Evolutionary conservation across 2,113 vertebrate species (phyloP).

Genomic region (Rhizomys pruinosus): DNA sequence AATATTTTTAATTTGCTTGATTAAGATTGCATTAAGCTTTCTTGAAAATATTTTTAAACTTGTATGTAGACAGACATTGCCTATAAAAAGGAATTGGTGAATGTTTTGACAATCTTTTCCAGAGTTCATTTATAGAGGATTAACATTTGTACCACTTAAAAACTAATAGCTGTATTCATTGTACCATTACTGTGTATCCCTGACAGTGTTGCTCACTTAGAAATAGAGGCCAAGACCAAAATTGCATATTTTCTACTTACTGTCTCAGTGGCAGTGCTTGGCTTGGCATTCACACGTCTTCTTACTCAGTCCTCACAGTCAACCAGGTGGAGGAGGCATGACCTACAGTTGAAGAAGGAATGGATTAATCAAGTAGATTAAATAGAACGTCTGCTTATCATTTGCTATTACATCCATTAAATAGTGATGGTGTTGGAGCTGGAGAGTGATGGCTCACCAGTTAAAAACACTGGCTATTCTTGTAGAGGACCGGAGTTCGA

Average conservation of each 20-base stretch:
- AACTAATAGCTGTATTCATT: background rate
- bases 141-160: slow-evolving; percentile 1
- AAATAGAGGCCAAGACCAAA: background rate
- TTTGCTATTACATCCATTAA: too few relatives aligned
- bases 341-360: background rate
- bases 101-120: background rate
- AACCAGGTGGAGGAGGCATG: background rate
- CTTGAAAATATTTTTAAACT: background rate
- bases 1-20: slow-evolving; percentile 35
- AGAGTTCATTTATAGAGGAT: background rate
- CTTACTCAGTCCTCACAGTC: background rate
- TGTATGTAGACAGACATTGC: background rate
- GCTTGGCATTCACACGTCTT: background rate
- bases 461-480: too few relatives aligned
- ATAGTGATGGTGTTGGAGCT: too few relatives aligned
- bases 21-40: slow-evolving; percentile 6
- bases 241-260: too few relatives aligned
- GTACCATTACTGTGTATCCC: background rate
- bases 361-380: background rate
- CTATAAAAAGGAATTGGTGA: background rate
- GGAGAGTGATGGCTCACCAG: too few relatives aligned
- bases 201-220: background rate
- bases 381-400: background rate
- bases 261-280: background rate
- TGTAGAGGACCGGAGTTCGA: too few relatives aligned